Conservation (phyloP, 2,888 invertebrate species). For the Archips xylosteana region DNA sequence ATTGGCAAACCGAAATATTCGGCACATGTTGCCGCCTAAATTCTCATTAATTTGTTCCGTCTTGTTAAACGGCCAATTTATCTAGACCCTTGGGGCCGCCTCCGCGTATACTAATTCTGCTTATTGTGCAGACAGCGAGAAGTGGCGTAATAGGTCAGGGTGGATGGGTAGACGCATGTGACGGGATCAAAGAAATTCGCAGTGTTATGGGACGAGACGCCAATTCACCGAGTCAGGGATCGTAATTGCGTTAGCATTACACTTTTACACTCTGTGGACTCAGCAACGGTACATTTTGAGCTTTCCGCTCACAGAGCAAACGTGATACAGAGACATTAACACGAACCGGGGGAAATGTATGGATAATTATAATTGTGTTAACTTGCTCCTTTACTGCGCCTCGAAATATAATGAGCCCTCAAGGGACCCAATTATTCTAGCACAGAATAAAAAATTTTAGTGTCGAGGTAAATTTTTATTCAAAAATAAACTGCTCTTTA, state of each 20-base stretch:
- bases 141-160: conserved; percentile 32
- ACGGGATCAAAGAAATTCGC: conserved; percentile 48
- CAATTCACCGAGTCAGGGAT: conserved; percentile 45
- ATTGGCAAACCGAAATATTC: conserved; percentile 43
- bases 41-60: conserved; percentile 51
- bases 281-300: conserved; percentile 34
- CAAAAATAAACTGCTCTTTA: too few relatives aligned
- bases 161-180: conserved; percentile 40
- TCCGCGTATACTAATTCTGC: background rate
- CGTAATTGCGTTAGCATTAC: conserved; percentile 51
- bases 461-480: background rate
- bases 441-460: background rate
- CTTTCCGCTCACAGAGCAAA: conserved; percentile 31
- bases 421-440: conserved; percentile 15
- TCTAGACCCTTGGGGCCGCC: conserved; percentile 35
- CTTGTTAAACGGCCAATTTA: conserved; percentile 45
- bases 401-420: conserved; percentile 22
- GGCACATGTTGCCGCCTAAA: conserved; percentile 48
- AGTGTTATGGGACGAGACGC: conserved; percentile 41
- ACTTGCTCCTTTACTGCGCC: conserved; percentile 8
- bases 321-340: conserved; percentile 17
- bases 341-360: conserved; percentile 1
- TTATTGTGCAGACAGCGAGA: conserved; percentile 10
- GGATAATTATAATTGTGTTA: conserved; percentile 18
- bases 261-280: conserved; percentile 46